Percentiles rank a stretch among this genome's conserved stretches.
phyloP scores from a whole-genome alignment of 2,113 vertebrate genomes.

The Bubo bubo region DNA sequence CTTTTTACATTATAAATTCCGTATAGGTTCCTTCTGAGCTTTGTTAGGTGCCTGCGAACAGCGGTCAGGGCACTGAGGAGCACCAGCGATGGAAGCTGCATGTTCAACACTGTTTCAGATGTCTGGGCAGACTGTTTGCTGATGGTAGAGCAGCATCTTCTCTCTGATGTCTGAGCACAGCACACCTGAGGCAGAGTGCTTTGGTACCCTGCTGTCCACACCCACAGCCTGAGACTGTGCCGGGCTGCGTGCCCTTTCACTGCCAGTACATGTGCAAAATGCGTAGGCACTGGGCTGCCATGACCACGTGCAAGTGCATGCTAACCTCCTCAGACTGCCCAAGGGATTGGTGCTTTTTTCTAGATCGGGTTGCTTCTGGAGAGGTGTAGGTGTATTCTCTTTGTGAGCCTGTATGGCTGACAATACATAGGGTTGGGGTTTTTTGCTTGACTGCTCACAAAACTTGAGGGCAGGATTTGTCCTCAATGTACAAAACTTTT shows the following conservation, averaged over 20 bases:
- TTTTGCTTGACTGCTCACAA: not conserved
- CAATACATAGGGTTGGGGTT: not conserved
- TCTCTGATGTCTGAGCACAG: not conserved
- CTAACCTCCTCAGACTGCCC: not conserved
- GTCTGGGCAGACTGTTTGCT: not conserved
- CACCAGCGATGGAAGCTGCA: fast-evolving
- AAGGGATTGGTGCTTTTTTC: not conserved
- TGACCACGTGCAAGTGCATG: fast-evolving
- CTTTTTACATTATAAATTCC: not conserved
- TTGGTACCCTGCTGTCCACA: not conserved
- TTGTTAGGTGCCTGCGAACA: not conserved
- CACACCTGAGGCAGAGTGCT: not conserved
- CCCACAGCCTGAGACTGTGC: fast-evolving
- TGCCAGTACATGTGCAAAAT: fast-evolving
- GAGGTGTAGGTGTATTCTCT: not conserved
- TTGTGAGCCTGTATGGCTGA: not conserved
- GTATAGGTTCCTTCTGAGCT: not conserved
- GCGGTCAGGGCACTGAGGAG: not conserved
- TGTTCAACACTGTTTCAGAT: fast-evolving
- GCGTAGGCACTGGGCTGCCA: fast-evolving
- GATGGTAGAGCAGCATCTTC: not conserved
- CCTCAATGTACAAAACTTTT: fast-evolving
- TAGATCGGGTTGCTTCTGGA: not conserved
- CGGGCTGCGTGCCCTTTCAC: fast-evolving
- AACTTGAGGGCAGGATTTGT: not conserved